Evolutionary conservation across 37 sponge, comb jelly and placozoan genomes (phyloP).

Genomic region (Tethya wilhelma): DNA sequence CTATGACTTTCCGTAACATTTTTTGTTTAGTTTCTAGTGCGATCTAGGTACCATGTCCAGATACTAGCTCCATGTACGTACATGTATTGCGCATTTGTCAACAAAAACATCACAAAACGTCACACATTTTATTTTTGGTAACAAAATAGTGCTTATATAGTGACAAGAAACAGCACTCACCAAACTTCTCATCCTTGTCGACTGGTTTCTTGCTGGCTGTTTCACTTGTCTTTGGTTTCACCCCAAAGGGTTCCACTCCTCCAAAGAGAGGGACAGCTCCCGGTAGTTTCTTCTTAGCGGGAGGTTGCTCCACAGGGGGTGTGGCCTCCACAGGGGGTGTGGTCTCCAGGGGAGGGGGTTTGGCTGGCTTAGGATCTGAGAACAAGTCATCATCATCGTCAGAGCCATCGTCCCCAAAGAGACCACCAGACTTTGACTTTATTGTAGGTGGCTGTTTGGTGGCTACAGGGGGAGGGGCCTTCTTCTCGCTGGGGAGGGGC

Average conservation of each 20-base stretch:
- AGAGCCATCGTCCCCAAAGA: slow-evolving; percentile 22
- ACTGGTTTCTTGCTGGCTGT: neutral
- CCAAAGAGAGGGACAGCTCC: slow-evolving; percentile 82
- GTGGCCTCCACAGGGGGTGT: neutral
- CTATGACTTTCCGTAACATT: no score
- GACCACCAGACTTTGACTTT: neutral
- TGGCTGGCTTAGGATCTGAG: neutral
- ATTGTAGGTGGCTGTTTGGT: neutral
- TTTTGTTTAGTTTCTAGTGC: no score
- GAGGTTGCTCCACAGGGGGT: slow-evolving; percentile 7
- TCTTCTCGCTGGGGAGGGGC: neutral
- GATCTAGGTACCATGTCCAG: no score
- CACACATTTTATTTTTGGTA: no score
- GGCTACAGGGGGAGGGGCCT: neutral
- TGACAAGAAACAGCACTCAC: neutral
- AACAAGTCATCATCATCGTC: slow-evolving; percentile 34
- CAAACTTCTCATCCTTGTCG: neutral
- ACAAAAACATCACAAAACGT: no score
- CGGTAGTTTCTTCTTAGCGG: slow-evolving; percentile 32
- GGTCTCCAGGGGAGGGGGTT: neutral
- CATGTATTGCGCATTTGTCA: no score
- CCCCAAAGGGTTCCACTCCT: slow-evolving; percentile 46
- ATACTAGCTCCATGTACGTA: no score
- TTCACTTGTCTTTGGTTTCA: no score
- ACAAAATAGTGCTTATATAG: no score